Evolutionary conservation across 1,140 invertebrate genomes (phyloP).

Genomic region (Procambarus clarkii): DNA sequence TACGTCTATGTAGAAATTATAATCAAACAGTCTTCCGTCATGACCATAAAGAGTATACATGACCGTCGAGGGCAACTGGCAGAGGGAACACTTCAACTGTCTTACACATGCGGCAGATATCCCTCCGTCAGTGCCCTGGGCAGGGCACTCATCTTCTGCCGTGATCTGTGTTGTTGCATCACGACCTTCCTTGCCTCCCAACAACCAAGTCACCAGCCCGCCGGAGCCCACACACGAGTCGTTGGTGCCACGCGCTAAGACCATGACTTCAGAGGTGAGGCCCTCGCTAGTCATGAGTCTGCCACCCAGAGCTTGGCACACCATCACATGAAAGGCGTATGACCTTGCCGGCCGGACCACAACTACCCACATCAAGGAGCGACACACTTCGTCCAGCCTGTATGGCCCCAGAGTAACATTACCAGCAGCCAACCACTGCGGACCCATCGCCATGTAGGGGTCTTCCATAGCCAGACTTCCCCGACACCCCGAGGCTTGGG

Average conservation of each 20-base stretch:
- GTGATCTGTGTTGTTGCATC: not conserved
- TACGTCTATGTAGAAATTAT: conserved; percentile 47
- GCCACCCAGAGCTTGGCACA: conserved; percentile 54
- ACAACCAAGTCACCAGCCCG: conserved; percentile 51
- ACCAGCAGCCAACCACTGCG: conserved; percentile 20
- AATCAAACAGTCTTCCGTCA: conserved; percentile 61
- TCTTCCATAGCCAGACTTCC: too few species aligned
- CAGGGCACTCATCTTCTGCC: conserved; percentile 42
- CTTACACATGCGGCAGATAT: conserved; percentile 54
- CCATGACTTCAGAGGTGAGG: not conserved
- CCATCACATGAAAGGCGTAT: conserved; percentile 25
- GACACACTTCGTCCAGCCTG: conserved; percentile 24
- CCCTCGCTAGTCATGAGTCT: not conserved
- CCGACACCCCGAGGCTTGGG: not conserved
- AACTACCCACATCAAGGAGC: not conserved
- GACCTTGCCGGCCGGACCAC: conserved; percentile 31
- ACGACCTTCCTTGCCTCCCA: not conserved
- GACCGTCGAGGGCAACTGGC: conserved; percentile 6
- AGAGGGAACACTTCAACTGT: conserved; percentile 48
- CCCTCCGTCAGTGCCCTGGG: conserved; percentile 7
- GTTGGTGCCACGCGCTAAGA: not conserved
- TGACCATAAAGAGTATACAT: conserved; percentile 63
- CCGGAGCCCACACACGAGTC: conserved; percentile 29
- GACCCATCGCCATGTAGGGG: not conserved
- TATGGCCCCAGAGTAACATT: conserved; percentile 1